Base-by-base conservation (phyloP, 1,140 invertebrate species). In the Drosophila paulistorum region DNA sequence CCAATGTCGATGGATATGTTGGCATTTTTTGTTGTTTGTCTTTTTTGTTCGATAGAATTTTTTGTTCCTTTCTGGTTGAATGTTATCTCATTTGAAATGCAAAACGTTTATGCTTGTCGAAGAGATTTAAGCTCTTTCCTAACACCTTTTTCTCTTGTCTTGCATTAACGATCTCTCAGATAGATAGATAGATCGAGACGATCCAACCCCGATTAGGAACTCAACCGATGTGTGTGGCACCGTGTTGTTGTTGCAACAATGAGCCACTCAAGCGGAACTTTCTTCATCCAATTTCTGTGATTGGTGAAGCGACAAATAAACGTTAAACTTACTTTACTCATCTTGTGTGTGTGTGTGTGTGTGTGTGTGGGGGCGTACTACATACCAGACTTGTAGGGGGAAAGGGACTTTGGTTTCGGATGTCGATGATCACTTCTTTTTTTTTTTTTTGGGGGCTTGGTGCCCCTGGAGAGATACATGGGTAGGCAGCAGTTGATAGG, bases 221-320 rank as follows among this genome's bases (percentile, higher is more conserved):
- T 30, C 57, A 59, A 74, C 68, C 71, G 71, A 61, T 70, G 72
- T 76, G 74, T 76, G 72, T 74, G 74, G 74, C 66, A 7, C 7
- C 14, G 30, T 13, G 65, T 14, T 66, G 67, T 14, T 77, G 74
- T 77, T 77, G 65, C 70, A 77, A 76, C 67, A 77, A 76, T 61
- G 55, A 66, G 30, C 62, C 60, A 77, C 67, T 77, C 74, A 77
- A 66, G 74, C 75, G 74, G 58, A 77, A 77, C 75, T 62, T 71
- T 65, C 51, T 41, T 65, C 63, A 77, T 64, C 69, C 72, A 75
- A 79, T 72, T 83, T 68, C 69, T 72, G 83, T 82, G 83, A 58
- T 68, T 74, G 83, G 58, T 87, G 70, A 87, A 83, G 83, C 83
- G 83, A 86, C 79, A 86, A 86, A 86, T 86, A 76, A 76, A 76